phyloP scores from a whole-genome alignment of 2,113 vertebrate genomes.

The Panurus biarmicus region DNA sequence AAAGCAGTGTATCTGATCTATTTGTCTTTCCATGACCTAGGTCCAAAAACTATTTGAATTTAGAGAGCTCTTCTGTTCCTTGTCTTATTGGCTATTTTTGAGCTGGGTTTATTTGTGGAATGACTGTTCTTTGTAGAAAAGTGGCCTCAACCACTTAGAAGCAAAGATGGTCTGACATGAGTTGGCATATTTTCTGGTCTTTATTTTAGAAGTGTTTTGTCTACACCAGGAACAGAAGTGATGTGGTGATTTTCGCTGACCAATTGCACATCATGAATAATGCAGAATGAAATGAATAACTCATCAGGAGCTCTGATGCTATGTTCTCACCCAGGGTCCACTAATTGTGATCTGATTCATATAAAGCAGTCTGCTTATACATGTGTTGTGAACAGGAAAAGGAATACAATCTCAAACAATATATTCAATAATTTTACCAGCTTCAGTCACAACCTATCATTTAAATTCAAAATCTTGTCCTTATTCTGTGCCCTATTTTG shows the following conservation, averaged over 20 bases:
- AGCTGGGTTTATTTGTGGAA: not conserved
- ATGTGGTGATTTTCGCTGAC: constrained; percentile 16
- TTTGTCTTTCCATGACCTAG: not conserved
- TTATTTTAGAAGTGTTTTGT: not conserved
- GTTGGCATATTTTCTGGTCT: not conserved
- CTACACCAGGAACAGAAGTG: not conserved
- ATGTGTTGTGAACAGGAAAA: not conserved
- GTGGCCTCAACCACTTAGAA: not conserved
- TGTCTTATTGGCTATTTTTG: not conserved
- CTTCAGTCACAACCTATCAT: not conserved
- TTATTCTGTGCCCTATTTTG: not conserved
- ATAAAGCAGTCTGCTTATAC: not conserved
- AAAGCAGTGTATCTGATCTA: not conserved
- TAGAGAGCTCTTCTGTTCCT: not conserved
- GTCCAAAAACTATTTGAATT: not conserved
- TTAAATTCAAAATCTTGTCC: not conserved
- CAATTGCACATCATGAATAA: constrained; percentile 46
- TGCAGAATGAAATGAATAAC: constrained; percentile 39
- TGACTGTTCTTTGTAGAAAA: not conserved
- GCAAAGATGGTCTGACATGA: not conserved
- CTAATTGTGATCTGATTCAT: constrained; percentile 28
- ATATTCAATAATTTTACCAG: constrained; percentile 3
- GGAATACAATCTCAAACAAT: not conserved
- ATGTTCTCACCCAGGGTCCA: constrained; percentile 2
- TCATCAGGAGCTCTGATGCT: constrained; percentile 2